A percentile compares a stretch with the other conserved stretches of the same genome.
Evolutionary conservation across 2,797 vertebrate species (phyloP).

Genomic region (Hydrophis major): DNA sequence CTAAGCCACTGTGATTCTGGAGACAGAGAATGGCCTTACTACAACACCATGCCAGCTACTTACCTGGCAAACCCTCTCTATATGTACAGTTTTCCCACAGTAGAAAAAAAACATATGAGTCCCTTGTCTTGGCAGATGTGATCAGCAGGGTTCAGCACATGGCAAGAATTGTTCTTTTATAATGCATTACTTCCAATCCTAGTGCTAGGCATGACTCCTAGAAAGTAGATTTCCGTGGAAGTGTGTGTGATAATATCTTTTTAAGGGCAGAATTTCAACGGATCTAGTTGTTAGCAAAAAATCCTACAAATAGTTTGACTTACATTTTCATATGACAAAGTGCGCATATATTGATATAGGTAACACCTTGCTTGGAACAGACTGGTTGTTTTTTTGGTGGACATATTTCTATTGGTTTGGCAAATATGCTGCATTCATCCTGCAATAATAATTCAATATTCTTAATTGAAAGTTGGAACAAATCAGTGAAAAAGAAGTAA

Average conservation of each 20-base stretch:
- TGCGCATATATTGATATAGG: neutral
- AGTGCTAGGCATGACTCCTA: neutral
- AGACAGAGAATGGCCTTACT: neutral
- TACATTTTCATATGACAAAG: conserved; percentile 9
- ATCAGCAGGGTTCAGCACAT: neutral
- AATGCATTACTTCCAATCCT: neutral
- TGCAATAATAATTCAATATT: neutral
- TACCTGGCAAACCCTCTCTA: neutral
- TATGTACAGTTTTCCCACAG: too few species aligned
- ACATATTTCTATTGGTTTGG: neutral
- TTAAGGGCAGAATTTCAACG: neutral
- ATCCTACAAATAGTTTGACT: neutral
- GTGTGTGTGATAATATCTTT: neutral
- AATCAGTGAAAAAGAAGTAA: neutral
- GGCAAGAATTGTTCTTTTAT: neutral
- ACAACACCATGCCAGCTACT: neutral
- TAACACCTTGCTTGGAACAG: neutral
- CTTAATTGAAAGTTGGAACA: neutral
- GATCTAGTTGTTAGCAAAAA: neutral
- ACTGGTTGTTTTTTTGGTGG: rapidly evolving
- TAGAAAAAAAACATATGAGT: neutral
- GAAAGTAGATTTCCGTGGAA: neutral
- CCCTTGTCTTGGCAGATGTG: neutral
- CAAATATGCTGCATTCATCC: neutral
- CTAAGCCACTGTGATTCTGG: neutral